phyloP scores from a whole-genome alignment of 2,888 invertebrate species.

The Machimus rusticus region DNA sequence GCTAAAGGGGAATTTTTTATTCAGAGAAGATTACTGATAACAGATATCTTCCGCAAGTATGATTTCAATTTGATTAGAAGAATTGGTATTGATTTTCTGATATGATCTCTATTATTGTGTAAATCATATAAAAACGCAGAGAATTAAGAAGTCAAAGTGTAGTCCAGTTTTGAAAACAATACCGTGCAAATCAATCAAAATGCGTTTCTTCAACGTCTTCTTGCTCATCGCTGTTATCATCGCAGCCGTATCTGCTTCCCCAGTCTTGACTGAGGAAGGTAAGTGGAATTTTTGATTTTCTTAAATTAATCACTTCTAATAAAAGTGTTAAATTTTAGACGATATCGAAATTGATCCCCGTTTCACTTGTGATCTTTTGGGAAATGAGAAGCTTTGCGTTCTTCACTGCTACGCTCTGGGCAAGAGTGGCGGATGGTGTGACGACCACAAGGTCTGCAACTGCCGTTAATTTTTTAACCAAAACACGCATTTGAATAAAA shows the following conservation, averaged over 20 bases:
- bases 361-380: background rate
- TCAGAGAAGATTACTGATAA: background rate
- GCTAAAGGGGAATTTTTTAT: background rate
- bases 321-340: background rate
- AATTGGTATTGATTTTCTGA: background rate
- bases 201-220: constrained; percentile 21
- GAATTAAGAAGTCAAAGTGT: background rate
- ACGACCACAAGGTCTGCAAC: constrained; percentile 23
- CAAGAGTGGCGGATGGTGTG: constrained; percentile 8
- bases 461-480: background rate
- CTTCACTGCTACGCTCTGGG: background rate
- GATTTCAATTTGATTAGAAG: background rate
- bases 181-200: constrained; percentile 16
- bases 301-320: background rate
- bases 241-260: constrained; percentile 13
- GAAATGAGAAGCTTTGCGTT: constrained; percentile 16
- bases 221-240: background rate
- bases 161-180: background rate
- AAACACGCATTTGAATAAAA: background rate
- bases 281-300: background rate
- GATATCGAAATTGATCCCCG: background rate
- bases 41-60: background rate
- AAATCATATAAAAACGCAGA: background rate
- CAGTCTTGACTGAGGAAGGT: background rate
- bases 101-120: background rate